Percentiles rank a stretch among this genome's conserved stretches.
phyloP scores from a whole-genome alignment of 2,113 vertebrate genomes.

The Dicentrarchus labrax region DNA sequence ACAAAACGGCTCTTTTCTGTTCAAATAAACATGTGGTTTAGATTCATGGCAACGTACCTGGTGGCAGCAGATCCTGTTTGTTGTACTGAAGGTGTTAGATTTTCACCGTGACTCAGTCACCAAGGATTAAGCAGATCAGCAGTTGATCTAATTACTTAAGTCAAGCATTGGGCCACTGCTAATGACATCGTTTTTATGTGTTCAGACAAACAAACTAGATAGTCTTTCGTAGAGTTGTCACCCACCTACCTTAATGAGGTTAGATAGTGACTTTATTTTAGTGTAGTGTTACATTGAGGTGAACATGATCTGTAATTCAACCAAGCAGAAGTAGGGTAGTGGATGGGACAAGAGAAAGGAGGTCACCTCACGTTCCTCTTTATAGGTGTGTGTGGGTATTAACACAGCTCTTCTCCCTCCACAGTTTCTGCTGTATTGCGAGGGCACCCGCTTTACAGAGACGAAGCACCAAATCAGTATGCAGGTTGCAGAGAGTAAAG shows the following conservation, averaged over 20 bases:
- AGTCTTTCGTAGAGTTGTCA: not conserved
- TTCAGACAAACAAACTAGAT: constrained; percentile 7
- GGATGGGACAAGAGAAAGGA: constrained; percentile 27
- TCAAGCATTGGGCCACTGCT: constrained; percentile 21
- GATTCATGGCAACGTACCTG: not conserved
- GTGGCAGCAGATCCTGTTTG: not conserved
- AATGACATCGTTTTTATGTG: constrained; percentile 4
- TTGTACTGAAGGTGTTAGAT: not conserved
- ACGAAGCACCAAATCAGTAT: constrained; percentile 98
- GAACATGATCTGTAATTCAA: constrained; percentile 37
- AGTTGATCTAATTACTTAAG: constrained; percentile 65
- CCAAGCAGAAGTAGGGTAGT: constrained; percentile 27
- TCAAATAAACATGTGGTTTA: not conserved
- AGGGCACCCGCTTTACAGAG: constrained; percentile 98
- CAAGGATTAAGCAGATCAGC: constrained; percentile 51
- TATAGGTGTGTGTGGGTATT: constrained; percentile 12
- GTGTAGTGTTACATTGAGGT: constrained; percentile 4
- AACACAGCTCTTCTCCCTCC: constrained; percentile 16
- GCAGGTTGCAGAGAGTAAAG: constrained; percentile 97
- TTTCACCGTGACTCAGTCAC: constrained; percentile 5
- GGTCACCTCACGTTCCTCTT: constrained; percentile 28
- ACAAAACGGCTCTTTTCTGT: not conserved
- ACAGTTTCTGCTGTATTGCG: constrained; percentile 97
- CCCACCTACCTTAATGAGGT: not conserved
- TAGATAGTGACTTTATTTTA: constrained; percentile 6